phyloP scores from a whole-genome alignment of 2,888 invertebrate species.

The Nephrotoma appendiculata region DNA sequence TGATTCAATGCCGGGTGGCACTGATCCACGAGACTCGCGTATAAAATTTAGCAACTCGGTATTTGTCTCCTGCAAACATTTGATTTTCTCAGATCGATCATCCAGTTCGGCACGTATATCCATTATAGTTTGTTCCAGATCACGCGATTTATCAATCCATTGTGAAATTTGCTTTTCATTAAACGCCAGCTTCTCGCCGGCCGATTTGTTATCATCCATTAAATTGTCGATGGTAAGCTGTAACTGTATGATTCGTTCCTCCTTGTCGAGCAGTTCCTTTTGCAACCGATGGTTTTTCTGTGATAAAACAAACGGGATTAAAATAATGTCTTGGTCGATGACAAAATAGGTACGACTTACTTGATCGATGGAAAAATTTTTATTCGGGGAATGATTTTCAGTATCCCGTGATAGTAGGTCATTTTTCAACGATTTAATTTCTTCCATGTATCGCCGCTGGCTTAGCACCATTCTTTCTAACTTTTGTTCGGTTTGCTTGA shows the following conservation, averaged over 20 bases:
- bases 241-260: slow-evolving; percentile 18
- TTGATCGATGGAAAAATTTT: slow-evolving; percentile 15
- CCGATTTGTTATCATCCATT: slow-evolving; percentile 16
- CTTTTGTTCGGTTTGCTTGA: slow-evolving; percentile 22
- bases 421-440: slow-evolving; percentile 20
- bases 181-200: slow-evolving; percentile 15
- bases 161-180: neutral
- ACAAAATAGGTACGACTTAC: slow-evolving; percentile 9
- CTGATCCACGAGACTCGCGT: slow-evolving; percentile 20
- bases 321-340: neutral
- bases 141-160: neutral
- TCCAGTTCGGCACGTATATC: neutral
- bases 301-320: slow-evolving; percentile 5
- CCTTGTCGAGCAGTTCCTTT: slow-evolving; percentile 22
- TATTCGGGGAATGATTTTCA: slow-evolving; percentile 14
- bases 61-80: slow-evolving; percentile 19
- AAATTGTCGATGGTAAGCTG: slow-evolving; percentile 18
- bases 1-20: slow-evolving; percentile 14
- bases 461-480: slow-evolving; percentile 19
- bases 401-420: slow-evolving; percentile 15
- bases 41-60: slow-evolving; percentile 24
- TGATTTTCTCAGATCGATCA: slow-evolving; percentile 13
- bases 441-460: slow-evolving; percentile 16
- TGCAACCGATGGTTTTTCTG: slow-evolving; percentile 23
- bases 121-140: neutral